These are phyloP conservation scores for Enteromius radiatus DNA, from an alignment of 2,797 vertebrate genomes.

Conservation along the genomic window DNA sequence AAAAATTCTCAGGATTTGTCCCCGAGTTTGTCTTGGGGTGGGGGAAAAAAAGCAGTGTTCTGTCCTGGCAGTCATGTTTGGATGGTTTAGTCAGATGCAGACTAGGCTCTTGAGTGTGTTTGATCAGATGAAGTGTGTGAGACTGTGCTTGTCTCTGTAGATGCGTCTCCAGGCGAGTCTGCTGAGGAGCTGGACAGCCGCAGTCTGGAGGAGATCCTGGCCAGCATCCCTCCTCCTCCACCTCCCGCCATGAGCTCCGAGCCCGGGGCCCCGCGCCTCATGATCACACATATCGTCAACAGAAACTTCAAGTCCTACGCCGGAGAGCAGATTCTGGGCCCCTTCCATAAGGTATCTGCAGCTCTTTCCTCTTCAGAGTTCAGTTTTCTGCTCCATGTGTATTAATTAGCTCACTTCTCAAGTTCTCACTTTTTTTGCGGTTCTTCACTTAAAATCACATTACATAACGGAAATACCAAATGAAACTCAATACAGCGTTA, in stretches of 20 bases:
- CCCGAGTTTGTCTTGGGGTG: too few relatives aligned
- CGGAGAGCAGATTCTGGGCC: slow-evolving; percentile 91
- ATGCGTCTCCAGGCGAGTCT: slow-evolving; percentile 74
- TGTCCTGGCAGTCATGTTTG: neutral
- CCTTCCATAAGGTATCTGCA: slow-evolving; percentile 90
- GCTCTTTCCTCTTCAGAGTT: too few relatives aligned
- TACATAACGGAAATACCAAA: neutral
- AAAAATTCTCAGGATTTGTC: too few relatives aligned
- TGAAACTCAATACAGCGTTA: neutral
- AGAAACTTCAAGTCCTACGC: slow-evolving; percentile 99
- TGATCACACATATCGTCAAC: slow-evolving; percentile 99
- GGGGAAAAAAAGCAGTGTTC: too few relatives aligned
- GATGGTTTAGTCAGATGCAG: too few relatives aligned
- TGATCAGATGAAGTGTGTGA: neutral
- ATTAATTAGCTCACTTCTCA: too few relatives aligned
- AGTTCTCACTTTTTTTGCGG: neutral
- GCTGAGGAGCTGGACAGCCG: slow-evolving; percentile 84
- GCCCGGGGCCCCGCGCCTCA: slow-evolving; percentile 95
- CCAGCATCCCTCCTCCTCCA: slow-evolving; percentile 94
- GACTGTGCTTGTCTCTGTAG: slow-evolving; percentile 66
- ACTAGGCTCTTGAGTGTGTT: too few relatives aligned
- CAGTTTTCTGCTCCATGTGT: too few relatives aligned
- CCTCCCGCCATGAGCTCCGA: slow-evolving; percentile 98
- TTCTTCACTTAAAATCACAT: neutral
- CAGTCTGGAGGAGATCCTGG: slow-evolving; percentile 98